Evolutionary conservation across 2,888 invertebrate species (phyloP).

Genomic region (Muscina levida): DNA sequence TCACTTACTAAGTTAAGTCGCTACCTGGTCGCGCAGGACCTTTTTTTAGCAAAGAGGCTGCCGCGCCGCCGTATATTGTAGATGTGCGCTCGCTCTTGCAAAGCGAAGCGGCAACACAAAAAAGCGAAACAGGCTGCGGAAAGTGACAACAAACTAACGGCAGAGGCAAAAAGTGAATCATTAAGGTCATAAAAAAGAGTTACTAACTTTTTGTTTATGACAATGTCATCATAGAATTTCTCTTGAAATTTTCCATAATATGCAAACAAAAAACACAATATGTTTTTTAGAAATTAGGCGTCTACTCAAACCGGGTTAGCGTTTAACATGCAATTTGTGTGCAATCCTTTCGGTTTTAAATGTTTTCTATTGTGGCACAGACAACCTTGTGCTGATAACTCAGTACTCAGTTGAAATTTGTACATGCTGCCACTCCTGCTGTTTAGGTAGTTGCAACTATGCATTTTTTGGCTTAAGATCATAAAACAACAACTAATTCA

Average conservation of each 20-base stretch:
- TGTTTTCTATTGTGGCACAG: conserved; percentile 15
- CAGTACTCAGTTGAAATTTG: conserved; percentile 26
- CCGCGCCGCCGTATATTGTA: too few relatives aligned
- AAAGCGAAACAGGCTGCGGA: too few relatives aligned
- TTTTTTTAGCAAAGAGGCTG: conserved; percentile 31
- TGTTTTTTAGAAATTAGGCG: too few relatives aligned
- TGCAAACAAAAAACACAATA: conserved; percentile 4
- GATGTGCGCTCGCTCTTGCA: too few relatives aligned
- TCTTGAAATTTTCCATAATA: conserved; percentile 8
- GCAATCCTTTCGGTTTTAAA: conserved; percentile 74
- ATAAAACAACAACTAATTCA: conserved; percentile 18
- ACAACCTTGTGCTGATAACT: conserved; percentile 21
- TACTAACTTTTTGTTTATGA: conserved; percentile 43
- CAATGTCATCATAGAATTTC: conserved; percentile 26
- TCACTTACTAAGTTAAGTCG: conserved; percentile 43
- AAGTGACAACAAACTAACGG: too few relatives aligned
- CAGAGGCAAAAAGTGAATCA: too few relatives aligned
- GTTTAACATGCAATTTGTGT: conserved; percentile 75
- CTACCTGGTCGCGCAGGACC: background rate
- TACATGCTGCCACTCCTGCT: background rate
- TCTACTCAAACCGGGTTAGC: conserved; percentile 26
- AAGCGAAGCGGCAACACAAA: too few relatives aligned
- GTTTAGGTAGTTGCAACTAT: conserved; percentile 40
- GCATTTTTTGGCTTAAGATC: background rate
- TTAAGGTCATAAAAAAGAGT: conserved; percentile 63